Base-by-base conservation (phyloP, 2,888 invertebrate genomes). In the Drosophila ezoana region DNA sequence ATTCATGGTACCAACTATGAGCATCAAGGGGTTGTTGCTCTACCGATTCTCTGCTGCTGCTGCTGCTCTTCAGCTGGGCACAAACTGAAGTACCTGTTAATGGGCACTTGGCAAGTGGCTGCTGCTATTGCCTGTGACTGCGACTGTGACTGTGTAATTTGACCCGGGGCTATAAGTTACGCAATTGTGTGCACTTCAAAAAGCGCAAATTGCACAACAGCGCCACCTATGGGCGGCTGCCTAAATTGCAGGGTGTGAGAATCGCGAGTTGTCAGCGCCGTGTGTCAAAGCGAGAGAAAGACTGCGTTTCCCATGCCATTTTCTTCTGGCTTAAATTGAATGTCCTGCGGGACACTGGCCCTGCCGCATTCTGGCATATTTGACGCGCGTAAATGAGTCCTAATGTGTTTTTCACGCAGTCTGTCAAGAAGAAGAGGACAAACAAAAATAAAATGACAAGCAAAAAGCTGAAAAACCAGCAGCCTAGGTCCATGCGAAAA, bases 121-220 rank as follows among this genome's bases (percentile, higher is more conserved):
- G 51, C 23, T 13, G 32, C 35, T 38, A 18, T 18, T 14, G 32
- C n/a, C 59, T 49, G 10, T 14, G 28, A 44, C 59, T 49, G 10
- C 13, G 28, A 44, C 53, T 66, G 76, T 48, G 79, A 65, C 59
- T 71, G 59, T 89, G 90, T 91, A 91, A 91, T 91, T 87, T 90
- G 90, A 91, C 91, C 91, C 89, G 90, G 76, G 91, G 90, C 90
- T 91, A 89, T 91, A 89, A 79, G 89, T 91, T 91, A 89, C 90
- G 81, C 79, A 82, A 77, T 79, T 76, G 82, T 79, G 80, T 76
- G 81, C 85, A 78, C 87, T 81, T 83, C 76, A 76, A 88, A 82
- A 83, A 86, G 79, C 89, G 77, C 76, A 86, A 89, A 89, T 90
- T 86, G 82, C 90, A 81, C 87, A 86, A 79, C 84, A 84, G 82